Conservation (phyloP, 1,140 invertebrate species). For the Gonioctena quinquepunctata region DNA sequence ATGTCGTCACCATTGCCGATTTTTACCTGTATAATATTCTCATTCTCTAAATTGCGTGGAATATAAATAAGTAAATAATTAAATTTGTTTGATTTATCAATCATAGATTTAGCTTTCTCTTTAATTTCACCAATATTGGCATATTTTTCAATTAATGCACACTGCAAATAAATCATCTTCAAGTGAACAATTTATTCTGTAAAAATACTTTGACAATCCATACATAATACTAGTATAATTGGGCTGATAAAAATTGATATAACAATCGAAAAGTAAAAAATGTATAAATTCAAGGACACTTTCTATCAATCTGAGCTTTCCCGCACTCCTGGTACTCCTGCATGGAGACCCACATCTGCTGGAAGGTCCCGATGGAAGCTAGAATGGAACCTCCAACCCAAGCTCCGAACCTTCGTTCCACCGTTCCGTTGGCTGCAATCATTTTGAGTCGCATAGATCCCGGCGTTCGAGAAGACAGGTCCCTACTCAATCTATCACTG, state of each 20-base stretch:
- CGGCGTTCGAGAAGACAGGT: conserved; percentile 85
- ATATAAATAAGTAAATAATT: too few relatives aligned
- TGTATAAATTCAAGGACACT: conserved; percentile 73
- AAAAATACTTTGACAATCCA: neutral
- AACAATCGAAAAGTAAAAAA: neutral
- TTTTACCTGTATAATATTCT: too few relatives aligned
- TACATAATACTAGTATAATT: neutral
- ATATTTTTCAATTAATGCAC: neutral
- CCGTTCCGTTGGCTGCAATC: conserved; percentile 78
- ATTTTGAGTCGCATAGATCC: conserved; percentile 87
- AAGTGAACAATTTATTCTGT: neutral
- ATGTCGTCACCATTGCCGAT: too few relatives aligned
- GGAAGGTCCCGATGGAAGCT: conserved; percentile 93
- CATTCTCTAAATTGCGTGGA: too few relatives aligned
- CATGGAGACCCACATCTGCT: conserved; percentile 97
- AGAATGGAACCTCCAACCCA: conserved; percentile 97
- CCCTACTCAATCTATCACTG: conserved; percentile 84
- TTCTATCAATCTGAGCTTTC: conserved; percentile 88
- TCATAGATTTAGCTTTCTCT: too few relatives aligned
- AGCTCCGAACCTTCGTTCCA: conserved; percentile 87
- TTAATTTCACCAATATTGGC: neutral
- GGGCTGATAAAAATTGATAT: neutral
- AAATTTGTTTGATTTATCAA: too few relatives aligned
- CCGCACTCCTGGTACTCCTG: conserved; percentile 96
- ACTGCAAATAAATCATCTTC: neutral